These are phyloP conservation scores for Boulengeromyrus knoepffleri DNA, from an alignment of 2,113 vertebrate species.

Conservation along the genomic window DNA sequence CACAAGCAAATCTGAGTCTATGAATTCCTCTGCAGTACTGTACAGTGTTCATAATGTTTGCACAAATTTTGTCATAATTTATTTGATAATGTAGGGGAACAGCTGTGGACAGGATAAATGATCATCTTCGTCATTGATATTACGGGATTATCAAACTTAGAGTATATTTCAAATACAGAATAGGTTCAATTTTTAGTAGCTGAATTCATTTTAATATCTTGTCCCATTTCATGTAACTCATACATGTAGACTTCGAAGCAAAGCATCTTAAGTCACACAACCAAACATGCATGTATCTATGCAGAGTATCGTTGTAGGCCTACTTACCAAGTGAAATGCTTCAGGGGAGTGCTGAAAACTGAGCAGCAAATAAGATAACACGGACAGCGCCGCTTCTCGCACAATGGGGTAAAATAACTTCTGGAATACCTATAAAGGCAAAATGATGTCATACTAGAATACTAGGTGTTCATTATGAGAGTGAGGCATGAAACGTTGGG, in stretches of 20 bases:
- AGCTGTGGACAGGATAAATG: neutral
- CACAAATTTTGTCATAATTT: neutral
- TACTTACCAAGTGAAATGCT: slow-evolving; percentile 72
- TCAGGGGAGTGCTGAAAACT: slow-evolving; percentile 76
- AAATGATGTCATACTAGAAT: neutral
- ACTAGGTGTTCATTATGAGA: neutral
- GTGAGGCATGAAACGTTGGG: neutral
- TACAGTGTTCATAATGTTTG: neutral
- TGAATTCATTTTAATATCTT: neutral
- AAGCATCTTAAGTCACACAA: neutral
- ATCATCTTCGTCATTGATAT: neutral
- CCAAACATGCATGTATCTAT: neutral
- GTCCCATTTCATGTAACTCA: neutral
- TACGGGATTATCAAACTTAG: neutral
- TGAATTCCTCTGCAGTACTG: neutral
- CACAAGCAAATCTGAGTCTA: neutral
- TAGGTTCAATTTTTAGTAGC: neutral
- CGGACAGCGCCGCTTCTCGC: slow-evolving; percentile 60
- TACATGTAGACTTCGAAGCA: neutral
- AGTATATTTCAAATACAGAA: neutral
- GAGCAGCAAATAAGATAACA: slow-evolving; percentile 71
- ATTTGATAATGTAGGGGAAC: neutral
- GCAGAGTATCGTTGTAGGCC: neutral
- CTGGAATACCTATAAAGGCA: slow-evolving; percentile 60
- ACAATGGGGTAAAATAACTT: slow-evolving; percentile 70